Percentiles rank a stretch among this genome's conserved stretches.
These are phyloP conservation scores for Lophotis ruficrista DNA, from an alignment of 2,113 vertebrate species.

Conservation along the genomic window DNA sequence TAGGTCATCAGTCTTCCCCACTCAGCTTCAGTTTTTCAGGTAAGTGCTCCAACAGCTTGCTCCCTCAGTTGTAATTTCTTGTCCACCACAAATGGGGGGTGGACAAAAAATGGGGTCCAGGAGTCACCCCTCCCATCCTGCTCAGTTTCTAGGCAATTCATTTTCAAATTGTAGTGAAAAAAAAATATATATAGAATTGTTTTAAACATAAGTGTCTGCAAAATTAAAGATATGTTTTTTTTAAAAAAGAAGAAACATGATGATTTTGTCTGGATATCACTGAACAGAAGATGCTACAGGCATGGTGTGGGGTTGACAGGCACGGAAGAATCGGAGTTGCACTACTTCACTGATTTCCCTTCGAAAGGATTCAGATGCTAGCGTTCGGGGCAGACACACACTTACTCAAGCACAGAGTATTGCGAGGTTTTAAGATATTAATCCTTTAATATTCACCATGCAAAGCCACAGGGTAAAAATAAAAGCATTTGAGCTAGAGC, in stretches of 20 bases:
- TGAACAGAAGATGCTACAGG: neutral
- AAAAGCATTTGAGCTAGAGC: neutral
- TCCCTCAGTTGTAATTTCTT: neutral
- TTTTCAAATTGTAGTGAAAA: neutral
- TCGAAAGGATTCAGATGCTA: neutral
- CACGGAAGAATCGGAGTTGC: neutral
- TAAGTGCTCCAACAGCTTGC: neutral
- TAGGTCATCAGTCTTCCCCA: neutral
- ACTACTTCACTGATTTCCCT: neutral
- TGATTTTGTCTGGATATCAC: neutral
- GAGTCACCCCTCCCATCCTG: neutral
- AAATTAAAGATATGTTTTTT: neutral
- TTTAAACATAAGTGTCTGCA: neutral
- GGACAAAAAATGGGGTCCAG: too few species aligned
- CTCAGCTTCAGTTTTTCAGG: neutral
- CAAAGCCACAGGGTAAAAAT: neutral
- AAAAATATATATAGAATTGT: neutral
- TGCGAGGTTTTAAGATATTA: neutral
- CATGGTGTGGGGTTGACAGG: neutral
- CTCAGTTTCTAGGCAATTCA: neutral
- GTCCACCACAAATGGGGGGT: neutral
- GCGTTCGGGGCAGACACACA: neutral
- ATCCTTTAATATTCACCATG: neutral
- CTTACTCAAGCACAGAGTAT: neutral
- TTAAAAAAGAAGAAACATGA: neutral